Percentiles rank a stretch among this genome's conserved stretches.
phyloP scores from a whole-genome alignment of 2,888 invertebrate species.

The Xylota sylvarum region DNA sequence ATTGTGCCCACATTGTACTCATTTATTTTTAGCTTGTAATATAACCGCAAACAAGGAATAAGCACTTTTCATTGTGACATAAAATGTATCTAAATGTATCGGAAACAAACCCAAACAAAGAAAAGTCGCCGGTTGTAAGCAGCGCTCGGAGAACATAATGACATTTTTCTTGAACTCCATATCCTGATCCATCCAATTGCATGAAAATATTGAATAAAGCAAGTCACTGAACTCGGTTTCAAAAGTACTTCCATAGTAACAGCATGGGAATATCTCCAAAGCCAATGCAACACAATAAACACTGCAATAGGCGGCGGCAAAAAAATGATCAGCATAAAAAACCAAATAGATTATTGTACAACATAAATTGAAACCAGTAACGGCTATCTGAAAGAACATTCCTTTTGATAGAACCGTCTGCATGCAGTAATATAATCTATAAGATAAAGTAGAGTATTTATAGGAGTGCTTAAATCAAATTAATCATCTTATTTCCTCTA shows the following conservation, averaged over 20 bases:
- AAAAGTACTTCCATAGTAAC: slow-evolving; percentile 61
- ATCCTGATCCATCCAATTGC: slow-evolving; percentile 59
- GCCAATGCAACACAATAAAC: slow-evolving; percentile 69
- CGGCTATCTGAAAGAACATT: slow-evolving; percentile 77
- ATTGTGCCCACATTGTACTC: too few species aligned
- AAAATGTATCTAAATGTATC: slow-evolving; percentile 62
- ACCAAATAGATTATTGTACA: slow-evolving; percentile 70
- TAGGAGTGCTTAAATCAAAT: too few species aligned
- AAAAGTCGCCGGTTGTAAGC: slow-evolving; percentile 13
- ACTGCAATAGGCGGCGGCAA: slow-evolving; percentile 59
- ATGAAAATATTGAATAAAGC: slow-evolving; percentile 52
- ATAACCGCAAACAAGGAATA: slow-evolving; percentile 63
- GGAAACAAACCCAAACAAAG: slow-evolving; percentile 58
- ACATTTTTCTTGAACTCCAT: slow-evolving; percentile 52
- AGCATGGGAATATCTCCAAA: slow-evolving; percentile 73
- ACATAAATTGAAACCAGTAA: slow-evolving; percentile 77
- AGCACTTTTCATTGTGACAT: slow-evolving; percentile 52
- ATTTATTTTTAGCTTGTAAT: not conserved
- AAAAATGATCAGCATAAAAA: slow-evolving; percentile 72
- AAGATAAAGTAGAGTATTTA: not conserved
- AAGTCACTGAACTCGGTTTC: slow-evolving; percentile 38
- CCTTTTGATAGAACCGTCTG: slow-evolving; percentile 69
- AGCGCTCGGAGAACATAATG: slow-evolving; percentile 46
- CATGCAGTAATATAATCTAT: slow-evolving; percentile 39
- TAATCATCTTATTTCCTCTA: not conserved